A percentile compares a stretch with the other conserved stretches of the same genome.
Conservation (phyloP, 2,888 invertebrate species). For the Arctia plantaginis region DNA sequence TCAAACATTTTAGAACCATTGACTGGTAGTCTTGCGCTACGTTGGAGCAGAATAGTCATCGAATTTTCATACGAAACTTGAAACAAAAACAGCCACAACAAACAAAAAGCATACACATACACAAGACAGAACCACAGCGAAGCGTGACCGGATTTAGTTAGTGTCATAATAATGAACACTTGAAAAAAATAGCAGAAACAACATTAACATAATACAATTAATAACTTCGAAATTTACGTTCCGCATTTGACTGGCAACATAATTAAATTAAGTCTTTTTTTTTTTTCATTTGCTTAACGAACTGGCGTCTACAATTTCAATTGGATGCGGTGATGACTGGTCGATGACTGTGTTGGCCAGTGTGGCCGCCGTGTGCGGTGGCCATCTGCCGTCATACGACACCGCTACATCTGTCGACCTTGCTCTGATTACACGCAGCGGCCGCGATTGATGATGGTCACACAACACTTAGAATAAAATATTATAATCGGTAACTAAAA, state of each 20-base stretch:
- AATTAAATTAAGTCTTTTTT: background rate
- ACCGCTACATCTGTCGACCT: conserved; percentile 61
- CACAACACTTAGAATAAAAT: background rate
- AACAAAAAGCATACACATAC: background rate
- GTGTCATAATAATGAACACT: background rate
- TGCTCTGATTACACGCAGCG: conserved; percentile 46
- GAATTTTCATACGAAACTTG: background rate
- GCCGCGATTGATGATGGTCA: background rate
- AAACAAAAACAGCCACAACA: background rate
- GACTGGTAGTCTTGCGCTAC: no score
- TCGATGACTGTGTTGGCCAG: background rate
- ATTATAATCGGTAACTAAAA: background rate
- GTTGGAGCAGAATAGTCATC: background rate
- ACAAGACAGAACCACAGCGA: background rate
- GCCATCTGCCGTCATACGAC: conserved; percentile 56
- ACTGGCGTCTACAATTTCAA: conserved; percentile 4
- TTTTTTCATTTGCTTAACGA: background rate
- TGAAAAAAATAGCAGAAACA: background rate
- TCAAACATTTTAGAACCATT: no score
- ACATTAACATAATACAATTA: background rate
- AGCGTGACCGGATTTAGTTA: background rate
- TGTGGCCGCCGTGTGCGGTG: conserved; percentile 26
- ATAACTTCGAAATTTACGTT: background rate
- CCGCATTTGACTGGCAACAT: background rate
- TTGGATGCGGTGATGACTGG: conserved; percentile 27